Base-by-base conservation (phyloP, 2,113 vertebrate species). In the Rhinopomastus cyanomelas region DNA sequence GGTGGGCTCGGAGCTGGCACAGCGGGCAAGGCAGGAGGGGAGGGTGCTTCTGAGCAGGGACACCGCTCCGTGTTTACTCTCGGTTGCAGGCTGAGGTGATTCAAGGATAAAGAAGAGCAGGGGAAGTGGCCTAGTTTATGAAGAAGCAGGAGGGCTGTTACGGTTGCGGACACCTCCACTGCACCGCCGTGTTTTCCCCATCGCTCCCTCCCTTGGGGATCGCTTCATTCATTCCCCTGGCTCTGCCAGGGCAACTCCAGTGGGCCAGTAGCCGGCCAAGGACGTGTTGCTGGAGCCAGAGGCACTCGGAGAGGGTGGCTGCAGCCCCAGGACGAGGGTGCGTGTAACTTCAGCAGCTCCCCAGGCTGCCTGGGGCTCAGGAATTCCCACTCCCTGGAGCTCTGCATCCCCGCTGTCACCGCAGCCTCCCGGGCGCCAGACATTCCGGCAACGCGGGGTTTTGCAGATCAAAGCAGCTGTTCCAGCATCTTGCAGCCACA, bases 31-130 rank as follows among this genome's bases (percentile, higher is more conserved):
- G 39, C 67, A 5, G 66, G 59, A 78, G 66, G 48, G 57, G 61
- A 13, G 34, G 64, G 55, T 1, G 5, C 13, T 18, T 6, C 3
- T 5, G 61, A 66, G 39, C 81, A 81, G 71, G 30, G 55, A 44
- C 49, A n/a, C 88, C 66, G 30, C 82, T 78, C 82, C 60, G 7
- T 91, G 77, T 89, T 90, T 75, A 53, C 76, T 90, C 80, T 46
- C 23, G 2, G 79, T 19, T 27, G 8, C 81, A 9, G 60, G 0
- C 17, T 4, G 89, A 90, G 94, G 95, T 94, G 96, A 96, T 69
- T 61, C 89, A 36, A 96, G 95, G 96, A 93, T 94, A 95, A 82
- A 84, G 87, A 91, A 26, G 82, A 92, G 85, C 59, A 72, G 75
- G 72, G 73, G 85, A 87, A 65, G 48, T 78, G 85, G 79, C 93